phyloP scores from a whole-genome alignment of 2,797 vertebrate genomes.

The Paedocypris micromegethes region DNA sequence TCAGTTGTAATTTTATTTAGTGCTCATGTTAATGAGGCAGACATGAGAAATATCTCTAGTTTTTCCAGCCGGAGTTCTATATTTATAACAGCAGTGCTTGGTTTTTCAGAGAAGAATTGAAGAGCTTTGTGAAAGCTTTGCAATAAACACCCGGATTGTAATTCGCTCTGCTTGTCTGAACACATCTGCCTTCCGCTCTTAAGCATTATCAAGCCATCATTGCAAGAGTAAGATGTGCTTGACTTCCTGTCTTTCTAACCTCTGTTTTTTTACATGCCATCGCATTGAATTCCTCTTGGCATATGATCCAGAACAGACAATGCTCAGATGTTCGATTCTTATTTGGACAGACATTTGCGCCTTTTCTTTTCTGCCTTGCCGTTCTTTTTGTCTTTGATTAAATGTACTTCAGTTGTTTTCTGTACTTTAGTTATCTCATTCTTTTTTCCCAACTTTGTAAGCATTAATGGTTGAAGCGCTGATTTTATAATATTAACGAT shows the following conservation, averaged over 20 bases:
- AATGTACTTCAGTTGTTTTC: constrained; percentile 20
- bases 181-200: constrained; percentile 22
- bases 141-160: constrained; percentile 17
- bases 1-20: too few relatives aligned
- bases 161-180: constrained; percentile 34
- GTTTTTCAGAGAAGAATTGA: constrained; percentile 4
- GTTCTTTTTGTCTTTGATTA: background rate
- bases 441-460: constrained; percentile 1
- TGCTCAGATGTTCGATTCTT: background rate
- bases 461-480: constrained; percentile 24
- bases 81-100: constrained; percentile 9
- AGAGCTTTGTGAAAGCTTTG: constrained; percentile 21
- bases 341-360: constrained; percentile 22
- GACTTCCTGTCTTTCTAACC: constrained; percentile 17
- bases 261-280: background rate
- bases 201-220: constrained; percentile 32
- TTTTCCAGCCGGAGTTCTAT: constrained; percentile 18
- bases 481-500: background rate
- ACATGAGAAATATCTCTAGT: constrained; percentile 12
- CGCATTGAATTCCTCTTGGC: constrained; percentile 22
- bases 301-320: background rate
- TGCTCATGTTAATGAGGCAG: too few relatives aligned
- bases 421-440: background rate
- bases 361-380: constrained; percentile 15
- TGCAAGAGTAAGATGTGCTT: constrained; percentile 20